These are phyloP conservation scores for Chymomyza procnemis DNA, from an alignment of 2,888 invertebrate species.

Conservation along the genomic window DNA sequence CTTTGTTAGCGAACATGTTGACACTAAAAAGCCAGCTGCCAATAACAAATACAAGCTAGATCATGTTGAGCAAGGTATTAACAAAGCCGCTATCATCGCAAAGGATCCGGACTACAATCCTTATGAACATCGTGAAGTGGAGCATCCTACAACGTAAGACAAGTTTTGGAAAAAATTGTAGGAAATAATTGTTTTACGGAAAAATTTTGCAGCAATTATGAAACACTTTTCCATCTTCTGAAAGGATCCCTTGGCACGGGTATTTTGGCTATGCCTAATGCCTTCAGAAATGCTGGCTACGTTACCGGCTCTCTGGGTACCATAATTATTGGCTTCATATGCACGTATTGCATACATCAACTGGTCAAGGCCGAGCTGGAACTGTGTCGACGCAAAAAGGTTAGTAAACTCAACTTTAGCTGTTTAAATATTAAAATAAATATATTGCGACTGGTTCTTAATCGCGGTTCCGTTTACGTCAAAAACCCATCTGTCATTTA, in stretches of 20 bases:
- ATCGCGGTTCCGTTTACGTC: neutral
- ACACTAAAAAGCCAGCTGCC: slow-evolving; percentile 55
- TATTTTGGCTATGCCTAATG: slow-evolving; percentile 90
- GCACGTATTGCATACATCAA: slow-evolving; percentile 96
- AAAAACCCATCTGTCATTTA: neutral
- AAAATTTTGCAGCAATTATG: slow-evolving; percentile 83
- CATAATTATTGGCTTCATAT: slow-evolving; percentile 89
- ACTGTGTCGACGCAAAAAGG: slow-evolving; percentile 81
- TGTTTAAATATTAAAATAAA: neutral
- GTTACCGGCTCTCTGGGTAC: slow-evolving; percentile 88
- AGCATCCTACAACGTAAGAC: slow-evolving; percentile 81
- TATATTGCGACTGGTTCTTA: neutral
- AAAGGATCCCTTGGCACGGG: slow-evolving; percentile 97
- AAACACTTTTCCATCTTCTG: slow-evolving; percentile 92
- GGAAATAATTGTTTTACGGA: neutral
- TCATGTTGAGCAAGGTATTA: slow-evolving; percentile 74
- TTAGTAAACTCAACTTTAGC: slow-evolving; percentile 20
- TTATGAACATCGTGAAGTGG: slow-evolving; percentile 83
- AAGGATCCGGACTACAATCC: slow-evolving; percentile 82
- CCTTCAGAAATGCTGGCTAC: slow-evolving; percentile 83
- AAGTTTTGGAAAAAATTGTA: neutral
- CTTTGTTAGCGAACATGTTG: slow-evolving; percentile 74
- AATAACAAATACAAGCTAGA: slow-evolving; percentile 72
- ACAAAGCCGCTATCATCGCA: slow-evolving; percentile 45
- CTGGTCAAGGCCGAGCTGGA: slow-evolving; percentile 83